These are phyloP conservation scores for Heliconius congener DNA, from an alignment of 1,140 invertebrate species.

Conservation along the genomic window DNA sequence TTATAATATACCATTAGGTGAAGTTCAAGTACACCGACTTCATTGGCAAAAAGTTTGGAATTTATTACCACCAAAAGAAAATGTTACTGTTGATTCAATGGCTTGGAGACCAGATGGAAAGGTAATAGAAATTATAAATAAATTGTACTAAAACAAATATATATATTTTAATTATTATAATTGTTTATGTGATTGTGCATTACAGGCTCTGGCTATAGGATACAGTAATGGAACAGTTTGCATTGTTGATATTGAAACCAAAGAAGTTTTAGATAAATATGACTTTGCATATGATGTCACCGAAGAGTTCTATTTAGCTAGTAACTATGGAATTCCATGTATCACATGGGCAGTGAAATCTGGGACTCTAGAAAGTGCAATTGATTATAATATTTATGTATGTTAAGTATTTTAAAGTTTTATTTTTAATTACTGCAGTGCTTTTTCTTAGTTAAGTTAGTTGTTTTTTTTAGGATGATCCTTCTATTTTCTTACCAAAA, in stretches of 20 bases:
- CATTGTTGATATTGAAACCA: conserved; percentile 94
- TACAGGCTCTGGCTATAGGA: conserved; percentile 80
- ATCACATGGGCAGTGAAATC: conserved; percentile 83
- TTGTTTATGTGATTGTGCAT: conserved; percentile 20
- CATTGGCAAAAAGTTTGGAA: conserved; percentile 97
- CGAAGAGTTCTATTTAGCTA: conserved; percentile 62
- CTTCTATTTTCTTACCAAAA: conserved; percentile 81
- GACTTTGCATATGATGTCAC: conserved; percentile 77
- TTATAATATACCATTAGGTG: conserved; percentile 83
- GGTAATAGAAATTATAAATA: conserved; percentile 72
- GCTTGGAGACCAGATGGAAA: conserved; percentile 98
- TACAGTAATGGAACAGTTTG: conserved; percentile 87
- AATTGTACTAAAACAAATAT: neutral
- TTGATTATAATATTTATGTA: conserved; percentile 76
- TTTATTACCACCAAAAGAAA: conserved; percentile 88
- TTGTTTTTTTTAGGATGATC: conserved; percentile 78
- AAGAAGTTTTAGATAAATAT: conserved; percentile 88
- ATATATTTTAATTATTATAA: conserved; percentile 16
- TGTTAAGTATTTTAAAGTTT: conserved; percentile 33
- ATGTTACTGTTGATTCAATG: conserved; percentile 85
- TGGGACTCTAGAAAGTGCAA: conserved; percentile 65
- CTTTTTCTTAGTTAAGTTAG: neutral
- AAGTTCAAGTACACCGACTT: conserved; percentile 93
- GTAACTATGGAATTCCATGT: conserved; percentile 77
- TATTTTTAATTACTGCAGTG: neutral